Evolutionary conservation across 2,888 invertebrate genomes (phyloP).

Genomic region (Leucoma salicis): DNA sequence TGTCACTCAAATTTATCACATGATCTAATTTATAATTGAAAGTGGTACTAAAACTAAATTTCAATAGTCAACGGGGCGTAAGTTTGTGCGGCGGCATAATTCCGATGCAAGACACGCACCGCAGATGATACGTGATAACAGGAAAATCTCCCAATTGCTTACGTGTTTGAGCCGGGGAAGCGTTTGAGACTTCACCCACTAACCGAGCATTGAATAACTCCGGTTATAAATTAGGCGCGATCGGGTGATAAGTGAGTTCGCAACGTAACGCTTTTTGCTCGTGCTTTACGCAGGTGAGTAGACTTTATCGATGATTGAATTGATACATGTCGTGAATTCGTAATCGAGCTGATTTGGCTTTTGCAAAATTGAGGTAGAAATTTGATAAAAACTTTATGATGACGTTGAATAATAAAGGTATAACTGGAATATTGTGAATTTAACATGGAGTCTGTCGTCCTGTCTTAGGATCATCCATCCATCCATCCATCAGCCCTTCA

Average conservation of each 20-base stretch:
- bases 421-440: neutral
- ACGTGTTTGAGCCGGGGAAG: conserved; percentile 67
- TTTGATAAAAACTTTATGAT: conserved; percentile 15
- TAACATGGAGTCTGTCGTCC: neutral
- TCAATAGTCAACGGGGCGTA: conserved; percentile 53
- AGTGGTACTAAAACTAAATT: conserved; percentile 42
- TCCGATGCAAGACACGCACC: conserved; percentile 69
- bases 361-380: conserved; percentile 14
- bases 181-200: conserved; percentile 48
- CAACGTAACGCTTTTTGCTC: conserved; percentile 63
- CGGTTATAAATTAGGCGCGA: conserved; percentile 76
- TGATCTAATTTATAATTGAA: conserved; percentile 35
- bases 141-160: conserved; percentile 81
- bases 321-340: conserved; percentile 68
- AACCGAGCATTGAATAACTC: conserved; percentile 74
- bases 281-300: conserved; percentile 67
- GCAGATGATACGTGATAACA: conserved; percentile 82
- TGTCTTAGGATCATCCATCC: neutral
- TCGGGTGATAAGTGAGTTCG: conserved; percentile 71
- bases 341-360: conserved; percentile 44
- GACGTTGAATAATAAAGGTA: conserved; percentile 3
- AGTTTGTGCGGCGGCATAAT: conserved; percentile 52
- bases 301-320: conserved; percentile 74
- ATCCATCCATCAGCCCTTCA: too few species aligned
- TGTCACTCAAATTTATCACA: conserved; percentile 36